phyloP scores from a whole-genome alignment of 2,888 invertebrate species.

The Cacoxenus indagator region DNA sequence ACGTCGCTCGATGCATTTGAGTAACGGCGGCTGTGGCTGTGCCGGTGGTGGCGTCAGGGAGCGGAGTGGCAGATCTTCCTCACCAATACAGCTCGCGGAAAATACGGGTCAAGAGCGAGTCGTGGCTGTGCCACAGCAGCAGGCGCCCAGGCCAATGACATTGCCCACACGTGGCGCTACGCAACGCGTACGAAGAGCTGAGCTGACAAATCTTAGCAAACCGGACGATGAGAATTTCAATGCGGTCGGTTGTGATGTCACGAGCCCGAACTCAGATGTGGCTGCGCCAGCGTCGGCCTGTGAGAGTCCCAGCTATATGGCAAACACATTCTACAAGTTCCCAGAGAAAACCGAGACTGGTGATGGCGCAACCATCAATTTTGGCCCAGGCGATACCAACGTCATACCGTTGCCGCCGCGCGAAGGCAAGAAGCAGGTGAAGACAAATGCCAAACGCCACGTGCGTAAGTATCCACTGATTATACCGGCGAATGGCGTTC shows the following conservation, averaged over 20 bases:
- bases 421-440: slow-evolving; percentile 74
- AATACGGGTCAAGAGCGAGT: slow-evolving; percentile 29
- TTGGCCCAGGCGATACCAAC: slow-evolving; percentile 69
- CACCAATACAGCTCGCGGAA: not conserved
- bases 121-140: slow-evolving; percentile 47
- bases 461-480: slow-evolving; percentile 86
- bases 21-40: slow-evolving; percentile 33
- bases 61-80: slow-evolving; percentile 14
- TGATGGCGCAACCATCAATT: not conserved
- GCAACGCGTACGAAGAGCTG: slow-evolving; percentile 58
- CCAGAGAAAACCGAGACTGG: slow-evolving; percentile 45
- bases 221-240: slow-evolving; percentile 37
- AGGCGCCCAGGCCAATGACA: slow-evolving; percentile 68
- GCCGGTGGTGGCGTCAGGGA: slow-evolving; percentile 22
- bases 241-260: not conserved
- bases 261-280: not conserved
- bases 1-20: slow-evolving; percentile 53
- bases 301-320: slow-evolving; percentile 70
- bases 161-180: slow-evolving; percentile 67
- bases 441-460: slow-evolving; percentile 78
- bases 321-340: slow-evolving; percentile 64
- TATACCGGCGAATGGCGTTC: slow-evolving; percentile 78
- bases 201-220: slow-evolving; percentile 34
- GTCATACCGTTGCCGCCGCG: slow-evolving; percentile 85
- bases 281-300: slow-evolving; percentile 50